Evolutionary conservation across 2,888 invertebrate genomes (phyloP), one percentile per base, ranked within the genome.

Genomic region (Aleiodes testaceus): DNA sequence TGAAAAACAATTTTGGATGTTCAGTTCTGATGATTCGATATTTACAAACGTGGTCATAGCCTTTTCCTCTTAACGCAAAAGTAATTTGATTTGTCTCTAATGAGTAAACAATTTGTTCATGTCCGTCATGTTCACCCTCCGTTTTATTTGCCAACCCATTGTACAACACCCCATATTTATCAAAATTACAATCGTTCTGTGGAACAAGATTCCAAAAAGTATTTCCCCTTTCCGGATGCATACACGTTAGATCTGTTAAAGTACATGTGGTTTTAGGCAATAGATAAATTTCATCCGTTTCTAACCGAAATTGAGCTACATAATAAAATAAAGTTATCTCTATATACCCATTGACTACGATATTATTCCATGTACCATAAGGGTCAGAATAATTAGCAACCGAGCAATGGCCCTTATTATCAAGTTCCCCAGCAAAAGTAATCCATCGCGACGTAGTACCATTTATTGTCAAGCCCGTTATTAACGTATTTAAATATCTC

Each of bases 1-100:
- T 30, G 11, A 77, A 75, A 14, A 76, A 70, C 20, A 75, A 55
- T 66, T n/a, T n/a, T n/a, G n/a, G n/a, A n/a, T n/a, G n/a, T n/a
- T n/a, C n/a, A n/a, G n/a, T n/a, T n/a, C n/a, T 72, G 45, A 75
- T n/a, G n/a, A n/a, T n/a, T n/a, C n/a, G n/a, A n/a, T n/a, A n/a
- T n/a, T n/a, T n/a, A n/a, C n/a, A n/a, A n/a, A n/a, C n/a, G n/a
- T n/a, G n/a, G n/a, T n/a, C 22, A 2, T n/a, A n/a, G n/a, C 42
- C 30, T 49, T 36, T 50, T 52, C 30, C 53, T 26, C 26, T 22
- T 11, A 69, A 12, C 3, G 73, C 70, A 67, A 75, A 77, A 9
- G 74, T 75, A 12, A 72, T 72, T 7, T 73, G 45, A 1, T 66
- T n/a, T n/a, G 47, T 11, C 36, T 49, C 64, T 11, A 70, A 18